phyloP scores from a whole-genome alignment of 92 coral and sea anemone species.

The Bergia sp. region DNA sequence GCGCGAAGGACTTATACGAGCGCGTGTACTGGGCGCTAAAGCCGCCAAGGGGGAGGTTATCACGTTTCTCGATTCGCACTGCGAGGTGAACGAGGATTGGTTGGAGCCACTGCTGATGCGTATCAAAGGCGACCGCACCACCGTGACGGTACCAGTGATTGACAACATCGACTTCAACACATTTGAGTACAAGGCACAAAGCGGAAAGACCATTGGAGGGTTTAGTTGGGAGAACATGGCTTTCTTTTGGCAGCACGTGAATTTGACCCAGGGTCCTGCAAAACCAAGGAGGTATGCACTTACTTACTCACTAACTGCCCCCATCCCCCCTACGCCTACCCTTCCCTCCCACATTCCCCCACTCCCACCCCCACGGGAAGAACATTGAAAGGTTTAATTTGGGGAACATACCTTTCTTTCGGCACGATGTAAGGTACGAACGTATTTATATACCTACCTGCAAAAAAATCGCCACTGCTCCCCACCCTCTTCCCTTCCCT shows the following conservation, averaged over 20 bases:
- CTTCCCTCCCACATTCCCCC: too few species aligned
- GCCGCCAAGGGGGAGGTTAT: slow-evolving; percentile 78
- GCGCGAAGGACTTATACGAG: slow-evolving; percentile 87
- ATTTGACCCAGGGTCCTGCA: slow-evolving; percentile 59
- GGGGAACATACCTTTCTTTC: too few species aligned
- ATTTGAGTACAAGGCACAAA: slow-evolving; percentile 68
- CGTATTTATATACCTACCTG: too few species aligned
- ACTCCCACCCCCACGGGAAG: too few species aligned
- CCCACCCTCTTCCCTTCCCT: too few species aligned
- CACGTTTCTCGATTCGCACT: slow-evolving; percentile 86
- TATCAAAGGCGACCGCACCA: slow-evolving; percentile 71
- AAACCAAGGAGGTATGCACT: slow-evolving; percentile 71
- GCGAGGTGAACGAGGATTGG: slow-evolving; percentile 88
- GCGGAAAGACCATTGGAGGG: slow-evolving; percentile 77
- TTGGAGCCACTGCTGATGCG: slow-evolving; percentile 77
- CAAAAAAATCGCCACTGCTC: too few species aligned
- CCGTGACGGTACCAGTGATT: slow-evolving; percentile 79
- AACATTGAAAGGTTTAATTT: too few species aligned
- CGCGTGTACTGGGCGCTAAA: slow-evolving; percentile 80
- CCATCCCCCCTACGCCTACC: too few species aligned
- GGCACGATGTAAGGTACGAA: too few species aligned
- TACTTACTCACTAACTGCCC: too few species aligned
- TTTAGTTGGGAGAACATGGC: slow-evolving; percentile 83
- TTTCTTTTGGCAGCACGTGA: slow-evolving; percentile 76
- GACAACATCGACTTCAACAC: slow-evolving; percentile 74